Evolutionary conservation across 2,113 vertebrate species (phyloP), one percentile per base, ranked within the genome.

Genomic region (Trichomycterus rosablanca): DNA sequence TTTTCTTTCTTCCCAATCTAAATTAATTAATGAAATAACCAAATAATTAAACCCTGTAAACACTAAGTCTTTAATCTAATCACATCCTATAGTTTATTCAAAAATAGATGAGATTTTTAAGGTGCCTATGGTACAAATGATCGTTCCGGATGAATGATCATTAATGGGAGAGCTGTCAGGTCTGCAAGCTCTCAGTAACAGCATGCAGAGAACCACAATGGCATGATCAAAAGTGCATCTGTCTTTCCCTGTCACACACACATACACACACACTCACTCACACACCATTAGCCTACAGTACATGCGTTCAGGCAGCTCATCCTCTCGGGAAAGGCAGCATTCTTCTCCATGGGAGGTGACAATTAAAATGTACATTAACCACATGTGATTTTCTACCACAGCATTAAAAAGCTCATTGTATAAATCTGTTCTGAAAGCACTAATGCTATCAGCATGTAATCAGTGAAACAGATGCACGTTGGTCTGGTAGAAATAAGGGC

Each of bases 281-380:
- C 48, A 18, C 54, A 30, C 22, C 52, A 39, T 54, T 54, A 54
- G 18, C 52, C 34, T 54, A 54, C 34, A 54, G 46, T 54, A 71
- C 40, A 56, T 28, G 51, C 49, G 52, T 43, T 23, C 37, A 44
- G 34, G 39, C 42, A 52, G 35, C 46, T 53, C 18, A 59, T 11
- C 19, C 60, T 23, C 39, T 16, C 20, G 55, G 34, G 60, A 64
- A 43, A 66, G 24, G 18, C 35, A 37, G 43, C 9, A 14, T 55
- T 61, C 34, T 59, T 59, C 35, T 48, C 44, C 23, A 50, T 53
- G 48, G 26, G 49, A 65, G 55, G 12, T 55, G 34, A 45, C 43
- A 61, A 24, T 57, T 54, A 61, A 66, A 55, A 66, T 59, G 39
- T 48, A 56, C 40, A 71, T 56, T 51, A 71, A 50, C 43, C 14